A percentile compares a stretch with the other conserved stretches of the same genome.
Conservation (phyloP, 2,888 invertebrate species). For the Pammene fasciana region DNA sequence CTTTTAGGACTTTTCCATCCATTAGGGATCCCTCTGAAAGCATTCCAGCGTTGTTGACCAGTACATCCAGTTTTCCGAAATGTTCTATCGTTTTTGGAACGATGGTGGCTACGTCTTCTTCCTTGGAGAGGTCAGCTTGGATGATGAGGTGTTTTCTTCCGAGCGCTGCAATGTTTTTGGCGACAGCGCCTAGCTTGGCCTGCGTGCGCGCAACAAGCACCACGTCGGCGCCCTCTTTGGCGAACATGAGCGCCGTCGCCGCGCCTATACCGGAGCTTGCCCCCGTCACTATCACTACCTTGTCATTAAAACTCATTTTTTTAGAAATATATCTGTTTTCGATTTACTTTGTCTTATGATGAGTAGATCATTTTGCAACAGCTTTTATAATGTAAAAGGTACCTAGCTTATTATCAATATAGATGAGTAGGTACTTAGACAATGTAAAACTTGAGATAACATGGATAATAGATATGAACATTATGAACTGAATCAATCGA, state of each 20-base stretch:
- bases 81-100: conserved; percentile 51
- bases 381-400: conserved; percentile 1
- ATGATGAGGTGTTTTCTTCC: conserved; percentile 50
- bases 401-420: background rate
- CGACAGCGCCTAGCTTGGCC: conserved; percentile 49
- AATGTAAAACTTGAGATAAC: too few relatives aligned
- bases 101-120: conserved; percentile 49
- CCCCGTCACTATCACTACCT: conserved; percentile 61
- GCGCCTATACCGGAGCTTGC: conserved; percentile 65
- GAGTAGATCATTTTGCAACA: background rate
- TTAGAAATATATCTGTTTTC: background rate
- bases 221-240: conserved; percentile 54
- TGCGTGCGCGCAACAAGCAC: conserved; percentile 55
- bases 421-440: too few relatives aligned
- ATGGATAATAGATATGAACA: too few relatives aligned
- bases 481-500: too few relatives aligned
- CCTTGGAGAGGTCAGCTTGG: conserved; percentile 55
- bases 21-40: conserved; percentile 43
- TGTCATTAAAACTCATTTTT: conserved; percentile 49
- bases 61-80: conserved; percentile 57
- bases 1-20: conserved; percentile 48
- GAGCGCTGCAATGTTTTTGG: conserved; percentile 45
- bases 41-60: conserved; percentile 60
- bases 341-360: background rate
- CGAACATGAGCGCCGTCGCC: conserved; percentile 54